Conservation (phyloP, 2,888 invertebrate genomes). For the Tuta absoluta region DNA sequence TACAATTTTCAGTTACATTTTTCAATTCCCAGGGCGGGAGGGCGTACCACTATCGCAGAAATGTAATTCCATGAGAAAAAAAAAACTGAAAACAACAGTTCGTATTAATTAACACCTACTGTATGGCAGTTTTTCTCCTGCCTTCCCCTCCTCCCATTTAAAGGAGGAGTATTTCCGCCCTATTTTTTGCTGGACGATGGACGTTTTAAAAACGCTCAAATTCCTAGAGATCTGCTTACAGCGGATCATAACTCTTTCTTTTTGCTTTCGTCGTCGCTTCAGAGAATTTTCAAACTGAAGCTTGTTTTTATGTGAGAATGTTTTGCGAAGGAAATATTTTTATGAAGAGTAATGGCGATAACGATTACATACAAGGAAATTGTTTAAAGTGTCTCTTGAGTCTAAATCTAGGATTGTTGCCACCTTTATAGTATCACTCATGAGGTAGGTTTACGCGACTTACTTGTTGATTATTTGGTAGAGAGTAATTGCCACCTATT, state of each 20-base stretch:
- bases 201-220: slow-evolving; percentile 14
- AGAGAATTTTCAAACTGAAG: neutral
- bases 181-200: neutral
- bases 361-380: no score
- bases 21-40: no score
- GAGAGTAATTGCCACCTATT: no score
- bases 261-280: slow-evolving; percentile 7
- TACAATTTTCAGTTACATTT: no score
- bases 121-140: neutral
- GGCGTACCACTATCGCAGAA: no score
- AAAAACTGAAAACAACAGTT: neutral
- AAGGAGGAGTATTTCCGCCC: neutral
- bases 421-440: no score
- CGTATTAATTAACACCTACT: slow-evolving; percentile 1
- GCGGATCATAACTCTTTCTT: slow-evolving; percentile 17
- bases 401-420: no score
- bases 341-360: no score
- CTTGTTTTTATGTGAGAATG: neutral
- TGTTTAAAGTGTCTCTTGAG: no score
- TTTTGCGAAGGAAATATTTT: no score
- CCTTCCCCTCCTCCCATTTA: neutral
- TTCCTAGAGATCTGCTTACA: slow-evolving; percentile 18
- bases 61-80: neutral
- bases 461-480: no score
- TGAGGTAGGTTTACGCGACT: no score